Base-by-base conservation (phyloP, 2,888 invertebrate species). In the Strigamia transsilvanica region DNA sequence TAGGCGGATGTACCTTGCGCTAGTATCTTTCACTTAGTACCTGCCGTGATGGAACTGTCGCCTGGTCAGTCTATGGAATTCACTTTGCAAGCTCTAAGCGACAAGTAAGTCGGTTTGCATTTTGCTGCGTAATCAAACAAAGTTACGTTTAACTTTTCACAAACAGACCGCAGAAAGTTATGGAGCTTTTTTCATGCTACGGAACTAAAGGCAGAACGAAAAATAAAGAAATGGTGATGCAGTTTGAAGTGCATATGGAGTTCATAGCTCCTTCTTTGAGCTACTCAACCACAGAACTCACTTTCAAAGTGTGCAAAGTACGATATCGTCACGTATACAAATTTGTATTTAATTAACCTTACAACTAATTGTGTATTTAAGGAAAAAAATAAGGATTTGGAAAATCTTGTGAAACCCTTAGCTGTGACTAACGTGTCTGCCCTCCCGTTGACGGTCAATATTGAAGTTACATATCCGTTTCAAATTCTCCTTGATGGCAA, bases 171-270 rank as follows among this genome's bases (percentile, higher is more conserved):
- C 66, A 81, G 73, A 46, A 38, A 38, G 73, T 81, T n/a, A 73
- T 23, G 38, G 81, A 81, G 73, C 3, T 18, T 9, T 38, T 81
- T 18, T 21, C 27, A 38, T 81, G 81, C 21, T 73, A 38, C 23
- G 73, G 46, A 13, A 38, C 27, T 23, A 81, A 81, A 81, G 81
- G 81, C 13, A 13, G 73, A 13, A 27, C 73, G 3, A 34, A 73
- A 73, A 73, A 41, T n/a, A 81, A 81, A 73, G 81, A 81, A 73
- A 3, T 81, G 21, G 41, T 81, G 27, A 38, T 81, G 34, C 66
- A 81, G 21, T 23, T 42, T 34, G 81, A 81, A 81, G 18, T 81
- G 21, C 66, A 41, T 2, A 41, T 41, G 3, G 38, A 66, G 15
- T 73, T 81, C 23, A 81, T 81, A 13, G 38, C 66, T 12, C 81